Percentiles rank a stretch among this genome's conserved stretches.
Evolutionary conservation across 2,113 vertebrate genomes (phyloP).

Genomic region (Bubo bubo): DNA sequence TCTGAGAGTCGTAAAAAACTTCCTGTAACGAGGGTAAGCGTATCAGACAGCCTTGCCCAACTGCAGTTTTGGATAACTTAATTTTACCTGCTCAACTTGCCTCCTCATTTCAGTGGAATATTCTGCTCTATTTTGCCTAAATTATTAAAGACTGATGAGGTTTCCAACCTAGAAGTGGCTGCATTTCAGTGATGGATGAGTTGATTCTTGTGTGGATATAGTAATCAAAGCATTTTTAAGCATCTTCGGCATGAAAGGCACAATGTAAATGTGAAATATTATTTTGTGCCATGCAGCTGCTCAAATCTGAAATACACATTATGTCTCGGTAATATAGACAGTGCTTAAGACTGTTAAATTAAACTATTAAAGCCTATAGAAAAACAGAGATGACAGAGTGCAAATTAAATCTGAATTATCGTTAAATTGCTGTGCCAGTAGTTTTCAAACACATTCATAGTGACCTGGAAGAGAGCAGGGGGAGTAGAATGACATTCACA

Average conservation of each 20-base stretch:
- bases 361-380: slow-evolving; percentile 55
- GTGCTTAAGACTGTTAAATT: slow-evolving; percentile 62
- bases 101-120: background rate
- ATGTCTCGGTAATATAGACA: slow-evolving; percentile 50
- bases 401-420: slow-evolving; percentile 66
- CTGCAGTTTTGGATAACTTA: background rate
- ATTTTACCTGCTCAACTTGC: slow-evolving; percentile 17
- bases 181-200: slow-evolving; percentile 50
- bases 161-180: slow-evolving; percentile 38
- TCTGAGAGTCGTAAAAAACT: background rate
- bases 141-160: slow-evolving; percentile 50
- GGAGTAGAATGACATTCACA: slow-evolving; percentile 49
- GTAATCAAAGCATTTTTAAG: slow-evolving; percentile 37
- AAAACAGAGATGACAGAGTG: slow-evolving; percentile 56
- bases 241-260: slow-evolving; percentile 1
- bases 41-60: background rate
- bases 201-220: slow-evolving; percentile 40
- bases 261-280: slow-evolving; percentile 56
- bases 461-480: slow-evolving; percentile 38
- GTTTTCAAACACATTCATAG: slow-evolving; percentile 38
- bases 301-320: slow-evolving; percentile 52
- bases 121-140: slow-evolving; percentile 26
- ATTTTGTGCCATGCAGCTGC: slow-evolving; percentile 41
- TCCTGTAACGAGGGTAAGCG: background rate
- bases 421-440: slow-evolving; percentile 44